A percentile compares a stretch with the other conserved stretches of the same genome.
Conservation (phyloP, 1,140 invertebrate species). For the Solenopsis invicta region DNA sequence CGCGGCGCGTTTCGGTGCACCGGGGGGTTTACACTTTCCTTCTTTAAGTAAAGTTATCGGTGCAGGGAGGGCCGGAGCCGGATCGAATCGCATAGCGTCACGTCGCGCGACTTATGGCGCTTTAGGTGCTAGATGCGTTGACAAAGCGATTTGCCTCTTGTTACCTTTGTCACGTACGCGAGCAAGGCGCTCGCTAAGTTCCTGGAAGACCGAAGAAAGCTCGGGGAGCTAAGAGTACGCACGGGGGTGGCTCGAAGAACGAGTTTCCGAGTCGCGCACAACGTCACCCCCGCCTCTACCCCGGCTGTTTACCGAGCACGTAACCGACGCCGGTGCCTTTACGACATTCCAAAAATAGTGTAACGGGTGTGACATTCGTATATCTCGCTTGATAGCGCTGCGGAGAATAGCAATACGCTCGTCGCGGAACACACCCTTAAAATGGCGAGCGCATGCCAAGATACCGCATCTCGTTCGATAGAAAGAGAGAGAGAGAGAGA, state of each 20-base stretch:
- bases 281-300: not conserved
- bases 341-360: conserved; percentile 59
- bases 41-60: conserved; percentile 74
- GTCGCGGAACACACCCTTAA: conserved; percentile 17
- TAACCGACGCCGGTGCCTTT: conserved; percentile 49
- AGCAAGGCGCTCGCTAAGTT: conserved; percentile 67
- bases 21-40: conserved; percentile 41
- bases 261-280: conserved; percentile 47
- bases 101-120: conserved; percentile 65
- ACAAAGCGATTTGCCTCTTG: conserved; percentile 77
- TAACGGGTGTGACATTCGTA: conserved; percentile 57
- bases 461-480: not conserved
- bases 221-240: conserved; percentile 39
- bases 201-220: conserved; percentile 51
- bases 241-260: conserved; percentile 24
- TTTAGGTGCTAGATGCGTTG: conserved; percentile 70
- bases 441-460: conserved; percentile 5
- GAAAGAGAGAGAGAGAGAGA: too few relatives aligned
- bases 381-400: conserved; percentile 48
- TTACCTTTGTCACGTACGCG: conserved; percentile 74
- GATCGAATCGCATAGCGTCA: conserved; percentile 68
- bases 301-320: conserved; percentile 59
- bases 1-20: not conserved
- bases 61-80: conserved; percentile 29
- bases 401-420: conserved; percentile 36